Base-by-base conservation (phyloP, 2,888 invertebrate species). In the Heliconius ismenius region DNA sequence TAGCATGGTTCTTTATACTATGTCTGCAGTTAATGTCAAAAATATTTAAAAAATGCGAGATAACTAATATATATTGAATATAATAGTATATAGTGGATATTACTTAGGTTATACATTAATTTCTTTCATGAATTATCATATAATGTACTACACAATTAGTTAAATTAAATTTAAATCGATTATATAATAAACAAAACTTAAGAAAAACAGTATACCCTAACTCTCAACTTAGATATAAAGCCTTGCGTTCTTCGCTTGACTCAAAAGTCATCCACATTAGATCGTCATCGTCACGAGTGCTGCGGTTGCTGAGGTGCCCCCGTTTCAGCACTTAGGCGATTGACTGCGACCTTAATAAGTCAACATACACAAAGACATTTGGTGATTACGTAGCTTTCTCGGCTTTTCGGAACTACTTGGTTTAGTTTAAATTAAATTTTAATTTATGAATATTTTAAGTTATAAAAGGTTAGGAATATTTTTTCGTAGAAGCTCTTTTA, bases 301-400 rank as follows among this genome's bases (percentile, higher is more conserved):
- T 77, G 75, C 78, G 76, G 73, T 76, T 62, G 69, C 21, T 15
- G 76, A 75, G 73, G 77, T 82, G 89, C 86, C 88, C 87, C 79
- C 83, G 81, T 88, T 88, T 83, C 84, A 81, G 84, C 87, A 89
- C 89, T 89, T 87, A 87, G 86, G 83, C 87, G 89, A 89, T 89
- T 89, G 89, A 88, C 87, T 87, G 73, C 58, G 72, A 24, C 73
- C 28, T 75, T 74, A 74, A 78, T 67, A 70, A 73, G 70, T 62
- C 76, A 32, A 65, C 43, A 60, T 58, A 67, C 67, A 74, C 74
- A 78, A 78, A 76, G 70, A 78, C 76, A 58, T 76, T 76, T 58
- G 72, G 76, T 76, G 72, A 76, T 76, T 76, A 76, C 28, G 70
- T 65, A 65, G 39, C 32, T 65, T 76, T 75, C 64, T 72, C 24